phyloP scores from a whole-genome alignment of 2,113 vertebrate species.

The Rissa tridactyla region DNA sequence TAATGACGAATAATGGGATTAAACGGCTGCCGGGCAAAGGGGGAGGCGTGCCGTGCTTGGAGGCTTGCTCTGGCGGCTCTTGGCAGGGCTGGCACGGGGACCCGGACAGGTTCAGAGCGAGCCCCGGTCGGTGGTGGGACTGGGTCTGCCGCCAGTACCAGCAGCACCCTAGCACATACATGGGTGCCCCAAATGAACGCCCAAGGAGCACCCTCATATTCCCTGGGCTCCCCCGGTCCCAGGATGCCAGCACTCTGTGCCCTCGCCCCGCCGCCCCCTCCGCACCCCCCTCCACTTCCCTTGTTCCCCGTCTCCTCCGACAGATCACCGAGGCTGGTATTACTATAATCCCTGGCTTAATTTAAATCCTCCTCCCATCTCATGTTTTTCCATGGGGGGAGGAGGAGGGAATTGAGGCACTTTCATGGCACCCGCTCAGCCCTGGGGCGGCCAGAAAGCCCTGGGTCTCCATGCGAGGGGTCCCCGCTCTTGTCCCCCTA shows the following conservation, averaged over 20 bases:
- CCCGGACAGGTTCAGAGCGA: accelerated
- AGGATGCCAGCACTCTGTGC: background rate
- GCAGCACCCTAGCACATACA: accelerated
- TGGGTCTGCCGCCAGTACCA: accelerated
- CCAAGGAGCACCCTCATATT: background rate
- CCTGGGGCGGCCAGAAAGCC: background rate
- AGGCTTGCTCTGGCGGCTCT: accelerated
- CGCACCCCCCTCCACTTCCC: accelerated
- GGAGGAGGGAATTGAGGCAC: background rate
- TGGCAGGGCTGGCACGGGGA: background rate
- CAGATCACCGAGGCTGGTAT: background rate
- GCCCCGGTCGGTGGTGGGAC: accelerated
- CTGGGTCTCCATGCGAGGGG: accelerated
- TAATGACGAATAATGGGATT: background rate
- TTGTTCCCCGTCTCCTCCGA: background rate
- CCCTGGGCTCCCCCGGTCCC: accelerated
- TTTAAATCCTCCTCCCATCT: slow-evolving; percentile 16
- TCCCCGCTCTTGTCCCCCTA: accelerated
- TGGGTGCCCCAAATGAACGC: background rate
- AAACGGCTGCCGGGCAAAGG: background rate
- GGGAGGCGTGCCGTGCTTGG: background rate
- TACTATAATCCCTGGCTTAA: slow-evolving; percentile 20
- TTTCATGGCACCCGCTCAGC: background rate
- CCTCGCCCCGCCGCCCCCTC: background rate
- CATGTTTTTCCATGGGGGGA: background rate